phyloP scores from a whole-genome alignment of 2,888 invertebrate genomes.

The Mythimna vitellina region DNA sequence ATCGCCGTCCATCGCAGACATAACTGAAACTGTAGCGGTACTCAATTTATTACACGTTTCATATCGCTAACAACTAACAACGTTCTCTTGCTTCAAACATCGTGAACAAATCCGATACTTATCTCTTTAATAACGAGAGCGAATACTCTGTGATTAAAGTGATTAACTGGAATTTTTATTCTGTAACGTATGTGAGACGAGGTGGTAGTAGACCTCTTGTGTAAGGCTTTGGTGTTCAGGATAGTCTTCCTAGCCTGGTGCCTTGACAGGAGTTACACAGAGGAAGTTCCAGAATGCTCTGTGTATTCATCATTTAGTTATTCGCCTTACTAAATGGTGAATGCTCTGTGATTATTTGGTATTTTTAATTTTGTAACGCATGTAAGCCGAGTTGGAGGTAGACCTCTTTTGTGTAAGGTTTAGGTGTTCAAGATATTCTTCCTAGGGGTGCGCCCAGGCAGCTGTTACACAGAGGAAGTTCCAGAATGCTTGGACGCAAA shows the following conservation, averaged over 20 bases:
- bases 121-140: conserved; percentile 63
- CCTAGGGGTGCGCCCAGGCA: no score
- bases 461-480: no score
- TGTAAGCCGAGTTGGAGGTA: no score
- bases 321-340: no score
- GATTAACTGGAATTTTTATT: conserved; percentile 45
- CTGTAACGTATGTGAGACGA: conserved; percentile 18
- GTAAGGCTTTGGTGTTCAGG: not conserved
- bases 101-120: conserved; percentile 60
- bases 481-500: no score
- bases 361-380: conserved; percentile 10
- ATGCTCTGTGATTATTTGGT: conserved; percentile 54
- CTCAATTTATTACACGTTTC: conserved; percentile 57
- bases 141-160: conserved; percentile 54
- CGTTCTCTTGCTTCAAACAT: conserved; percentile 56
- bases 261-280: no score
- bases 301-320: no score
- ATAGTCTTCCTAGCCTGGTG: no score
- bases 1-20: conserved; percentile 49
- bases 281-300: no score
- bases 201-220: not conserved
- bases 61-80: conserved; percentile 61
- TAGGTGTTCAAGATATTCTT: no score
- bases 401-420: no score
- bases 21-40: conserved; percentile 61